These are phyloP conservation scores for Drosophila pectinifera DNA, from an alignment of 1,140 invertebrate genomes.

Conservation along the genomic window DNA sequence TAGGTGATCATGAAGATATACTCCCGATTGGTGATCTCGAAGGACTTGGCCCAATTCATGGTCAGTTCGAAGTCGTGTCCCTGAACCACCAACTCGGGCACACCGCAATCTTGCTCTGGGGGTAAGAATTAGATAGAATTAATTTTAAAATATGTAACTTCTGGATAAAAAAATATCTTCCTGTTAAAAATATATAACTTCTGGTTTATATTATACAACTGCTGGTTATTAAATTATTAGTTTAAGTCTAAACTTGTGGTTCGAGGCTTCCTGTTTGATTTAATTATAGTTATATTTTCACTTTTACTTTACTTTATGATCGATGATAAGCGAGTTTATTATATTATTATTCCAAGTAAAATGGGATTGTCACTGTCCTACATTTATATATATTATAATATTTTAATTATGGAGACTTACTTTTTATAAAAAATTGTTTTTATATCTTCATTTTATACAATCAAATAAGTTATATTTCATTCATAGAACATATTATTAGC, in stretches of 20 bases:
- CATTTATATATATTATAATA: no score
- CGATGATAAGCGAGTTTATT: not conserved
- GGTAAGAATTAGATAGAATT: no score
- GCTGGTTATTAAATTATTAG: not conserved
- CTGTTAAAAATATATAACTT: not conserved
- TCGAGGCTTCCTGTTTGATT: not conserved
- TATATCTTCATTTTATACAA: no score
- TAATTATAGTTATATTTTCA: not conserved
- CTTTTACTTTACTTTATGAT: not conserved
- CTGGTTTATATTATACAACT: no score
- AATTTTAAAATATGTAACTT: no score
- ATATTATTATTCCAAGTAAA: not conserved
- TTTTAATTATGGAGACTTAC: no score
- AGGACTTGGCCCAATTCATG: conserved; percentile 60
- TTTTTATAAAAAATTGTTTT: no score
- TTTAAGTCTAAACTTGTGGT: no score
- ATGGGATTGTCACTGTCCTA: conserved; percentile 1
- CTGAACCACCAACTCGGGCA: conserved; percentile 4
- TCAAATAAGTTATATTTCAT: no score
- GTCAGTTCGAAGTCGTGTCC: not conserved
- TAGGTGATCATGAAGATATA: conserved; percentile 75
- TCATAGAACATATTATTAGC: no score
- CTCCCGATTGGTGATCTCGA: conserved; percentile 57
- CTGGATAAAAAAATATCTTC: no score
- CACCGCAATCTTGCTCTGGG: conserved; percentile 49